Conservation (phyloP, 1,140 invertebrate genomes). For the Phymorhynchus buccinoides region DNA sequence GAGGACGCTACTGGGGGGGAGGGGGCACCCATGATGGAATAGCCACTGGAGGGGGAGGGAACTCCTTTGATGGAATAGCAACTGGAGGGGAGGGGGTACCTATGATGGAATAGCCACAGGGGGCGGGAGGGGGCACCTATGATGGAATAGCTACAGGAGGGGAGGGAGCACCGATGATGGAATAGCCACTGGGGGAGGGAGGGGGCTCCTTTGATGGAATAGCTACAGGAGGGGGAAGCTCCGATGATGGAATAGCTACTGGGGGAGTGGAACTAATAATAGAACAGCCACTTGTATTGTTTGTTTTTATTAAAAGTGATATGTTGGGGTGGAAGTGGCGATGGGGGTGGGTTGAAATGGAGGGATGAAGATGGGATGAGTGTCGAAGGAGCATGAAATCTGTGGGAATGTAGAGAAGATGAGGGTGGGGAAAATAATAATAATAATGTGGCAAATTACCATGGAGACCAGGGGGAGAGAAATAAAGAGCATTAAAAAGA, state of each 20-base stretch:
- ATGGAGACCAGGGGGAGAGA: too few relatives aligned
- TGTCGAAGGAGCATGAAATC: too few relatives aligned
- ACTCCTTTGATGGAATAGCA: neutral
- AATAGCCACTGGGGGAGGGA: constrained; percentile 56
- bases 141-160: constrained; percentile 60
- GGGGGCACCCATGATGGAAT: constrained; percentile 70
- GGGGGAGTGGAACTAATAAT: neutral
- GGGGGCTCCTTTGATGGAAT: constrained; percentile 69
- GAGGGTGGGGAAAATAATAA: too few relatives aligned
- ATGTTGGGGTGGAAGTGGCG: too few relatives aligned
- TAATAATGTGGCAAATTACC: too few relatives aligned
- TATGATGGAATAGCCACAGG: neutral
- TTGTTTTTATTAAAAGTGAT: too few relatives aligned
- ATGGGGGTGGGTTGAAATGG: too few relatives aligned
- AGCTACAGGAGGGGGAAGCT: constrained; percentile 11
- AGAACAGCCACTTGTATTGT: neutral
- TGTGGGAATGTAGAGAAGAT: too few relatives aligned
- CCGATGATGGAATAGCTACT: neutral
- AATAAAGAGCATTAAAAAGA: too few relatives aligned
- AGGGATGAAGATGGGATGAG: too few relatives aligned
- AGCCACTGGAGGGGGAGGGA: constrained; percentile 11
- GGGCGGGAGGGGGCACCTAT: constrained; percentile 70
- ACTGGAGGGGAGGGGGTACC: neutral
- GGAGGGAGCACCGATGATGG: neutral
- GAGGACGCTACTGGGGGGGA: constrained; percentile 72